Base-by-base conservation (phyloP, 2,113 vertebrate genomes). In the Tylochromis polylepis region DNA sequence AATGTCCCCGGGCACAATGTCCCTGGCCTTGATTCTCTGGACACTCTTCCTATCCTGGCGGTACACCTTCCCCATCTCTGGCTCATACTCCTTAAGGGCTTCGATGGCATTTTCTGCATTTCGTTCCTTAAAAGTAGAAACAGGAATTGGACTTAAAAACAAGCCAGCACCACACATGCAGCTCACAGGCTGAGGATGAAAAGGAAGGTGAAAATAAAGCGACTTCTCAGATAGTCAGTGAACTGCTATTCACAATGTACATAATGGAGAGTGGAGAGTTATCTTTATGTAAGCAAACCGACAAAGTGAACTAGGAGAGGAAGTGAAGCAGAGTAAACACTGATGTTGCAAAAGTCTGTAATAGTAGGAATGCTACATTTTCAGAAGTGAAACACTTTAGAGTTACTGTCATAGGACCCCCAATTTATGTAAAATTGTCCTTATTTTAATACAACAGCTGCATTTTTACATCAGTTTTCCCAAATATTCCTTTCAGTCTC, bases 71-170 rank as follows among this genome's bases (percentile, higher is more conserved):
- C 98, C 99, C 98, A 99, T 99, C 95, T 99, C 99, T 16, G 99
- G 99, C 87, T 99, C 99, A 62, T 99, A 99, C 88, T 99, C 99
- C 89, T 99, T 99, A 34, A 99, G 97, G 6, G 99, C 99, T 95
- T 99, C 99, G 9, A 99, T 99, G 62, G 99, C 99, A 92, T 99
- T 99, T 97, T 99, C 99, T 91, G 99, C 99, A 95, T 99, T 99
- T 94, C 98, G 96, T 94, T 99, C 99, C 99, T 99, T 62, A 58
- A 58, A 0, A 62, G 38, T 4, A 60, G 46, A 84, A 89, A 80
- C 1, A 14, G 15, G 31, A 15, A 16, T 24, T 11, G 1, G 3
- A 1, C 3, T 84, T 56, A n/a, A 51, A 58, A n/a, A 24, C n/a
- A 7, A 38, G 15, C 15, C 31, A 53, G 78, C 12, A 11, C 6